phyloP scores from a whole-genome alignment of 2,888 invertebrate species.

The Lasius platythorax region DNA sequence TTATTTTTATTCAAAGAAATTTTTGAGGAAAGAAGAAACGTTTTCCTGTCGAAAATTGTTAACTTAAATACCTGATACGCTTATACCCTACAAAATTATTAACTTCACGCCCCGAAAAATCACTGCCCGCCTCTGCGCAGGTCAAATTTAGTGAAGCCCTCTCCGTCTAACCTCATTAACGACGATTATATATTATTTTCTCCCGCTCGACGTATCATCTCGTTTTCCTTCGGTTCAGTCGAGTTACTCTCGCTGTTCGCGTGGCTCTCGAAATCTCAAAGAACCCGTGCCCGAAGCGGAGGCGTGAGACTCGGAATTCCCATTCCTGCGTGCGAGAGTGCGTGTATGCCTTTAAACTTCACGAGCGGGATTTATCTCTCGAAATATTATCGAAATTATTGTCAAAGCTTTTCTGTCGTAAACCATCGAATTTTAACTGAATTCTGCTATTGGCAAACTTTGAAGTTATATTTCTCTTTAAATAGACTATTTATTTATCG shows the following conservation, averaged over 20 bases:
- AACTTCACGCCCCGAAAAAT: constrained; percentile 21
- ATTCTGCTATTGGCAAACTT: background rate
- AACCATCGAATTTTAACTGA: constrained; percentile 56
- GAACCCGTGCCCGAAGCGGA: constrained; percentile 54
- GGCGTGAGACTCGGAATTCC: constrained; percentile 69
- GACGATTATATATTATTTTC: constrained; percentile 62
- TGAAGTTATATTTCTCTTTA: constrained; percentile 10
- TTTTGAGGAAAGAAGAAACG: background rate
- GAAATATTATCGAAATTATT: constrained; percentile 61
- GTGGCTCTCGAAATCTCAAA: constrained; percentile 75
- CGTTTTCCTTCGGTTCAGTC: constrained; percentile 42
- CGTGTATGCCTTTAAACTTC: constrained; percentile 54
- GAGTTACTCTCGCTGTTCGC: constrained; percentile 60
- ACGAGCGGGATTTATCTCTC: constrained; percentile 63
- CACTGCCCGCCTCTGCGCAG: background rate
- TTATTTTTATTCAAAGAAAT: background rate
- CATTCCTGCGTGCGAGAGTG: constrained; percentile 24
- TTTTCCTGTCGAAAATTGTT: background rate
- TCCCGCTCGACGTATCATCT: background rate
- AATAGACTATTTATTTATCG: background rate
- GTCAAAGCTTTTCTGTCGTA: constrained; percentile 59
- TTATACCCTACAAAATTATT: background rate
- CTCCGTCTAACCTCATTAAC: constrained; percentile 64
- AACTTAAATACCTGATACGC: background rate
- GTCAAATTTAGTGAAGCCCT: constrained; percentile 7